Evolutionary conservation across 2,888 invertebrate genomes (phyloP).

Genomic region (Mamestra brassicae): DNA sequence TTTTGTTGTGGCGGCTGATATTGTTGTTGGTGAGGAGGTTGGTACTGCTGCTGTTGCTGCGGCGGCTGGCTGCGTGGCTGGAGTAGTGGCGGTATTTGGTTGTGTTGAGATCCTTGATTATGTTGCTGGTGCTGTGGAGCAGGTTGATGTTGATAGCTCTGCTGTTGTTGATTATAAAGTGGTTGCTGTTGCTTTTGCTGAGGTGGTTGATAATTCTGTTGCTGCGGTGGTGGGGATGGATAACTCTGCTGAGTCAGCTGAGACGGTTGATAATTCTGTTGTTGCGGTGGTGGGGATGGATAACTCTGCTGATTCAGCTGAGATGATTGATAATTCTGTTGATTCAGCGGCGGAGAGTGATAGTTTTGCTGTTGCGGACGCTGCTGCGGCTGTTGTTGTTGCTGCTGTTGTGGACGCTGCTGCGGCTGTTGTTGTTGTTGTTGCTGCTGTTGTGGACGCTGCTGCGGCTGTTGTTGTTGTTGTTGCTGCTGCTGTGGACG

Average conservation of each 20-base stretch:
- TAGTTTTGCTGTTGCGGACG: conserved; percentile 31
- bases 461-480: conserved; percentile 9
- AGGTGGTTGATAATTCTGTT: conserved; percentile 22
- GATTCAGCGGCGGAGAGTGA: conserved; percentile 28
- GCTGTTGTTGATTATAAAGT: conserved; percentile 34
- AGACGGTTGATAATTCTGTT: conserved; percentile 13
- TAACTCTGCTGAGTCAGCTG: conserved; percentile 10
- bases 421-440: not conserved
- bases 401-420: conserved; percentile 2
- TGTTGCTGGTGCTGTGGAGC: conserved; percentile 31
- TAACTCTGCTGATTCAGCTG: conserved; percentile 32
- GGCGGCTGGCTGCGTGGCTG: conserved; percentile 35
- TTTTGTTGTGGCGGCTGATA: conserved; percentile 36
- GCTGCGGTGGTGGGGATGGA: conserved; percentile 22
- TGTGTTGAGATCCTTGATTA: conserved; percentile 33
- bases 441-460: no score
- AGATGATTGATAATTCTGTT: conserved; percentile 35
- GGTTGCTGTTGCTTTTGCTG: conserved; percentile 27
- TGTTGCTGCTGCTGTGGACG: conserved; percentile 5
- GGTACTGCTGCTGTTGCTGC: conserved; percentile 33
- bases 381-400: not conserved
- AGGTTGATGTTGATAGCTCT: conserved; percentile 22
- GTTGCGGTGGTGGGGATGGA: conserved; percentile 26
- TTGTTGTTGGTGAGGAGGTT: conserved; percentile 47
- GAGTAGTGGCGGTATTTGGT: conserved; percentile 13